A percentile compares a stretch with the other conserved stretches of the same genome.
Conservation (phyloP, 1,140 invertebrate genomes). For the Muscidifurax raptorellus region DNA sequence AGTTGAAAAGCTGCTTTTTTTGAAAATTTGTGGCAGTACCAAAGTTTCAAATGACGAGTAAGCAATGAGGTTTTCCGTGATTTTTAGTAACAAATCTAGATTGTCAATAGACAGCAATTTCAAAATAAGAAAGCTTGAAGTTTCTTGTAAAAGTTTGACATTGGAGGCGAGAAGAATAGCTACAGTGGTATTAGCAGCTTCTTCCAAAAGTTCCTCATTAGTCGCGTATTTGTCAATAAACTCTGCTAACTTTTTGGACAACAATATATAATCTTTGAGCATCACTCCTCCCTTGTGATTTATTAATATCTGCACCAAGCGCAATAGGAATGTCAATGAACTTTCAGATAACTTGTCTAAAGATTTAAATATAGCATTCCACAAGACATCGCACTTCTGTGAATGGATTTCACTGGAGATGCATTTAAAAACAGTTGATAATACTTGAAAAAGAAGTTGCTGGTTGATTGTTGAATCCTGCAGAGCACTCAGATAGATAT, state of each 20-base stretch:
- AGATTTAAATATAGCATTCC: conserved; percentile 71
- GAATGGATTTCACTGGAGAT: conserved; percentile 77
- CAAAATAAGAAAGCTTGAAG: conserved; percentile 79
- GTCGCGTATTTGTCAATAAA: conserved; percentile 66
- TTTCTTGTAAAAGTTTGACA: conserved; percentile 81
- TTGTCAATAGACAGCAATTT: conserved; percentile 78
- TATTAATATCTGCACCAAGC: conserved; percentile 78
- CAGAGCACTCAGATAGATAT: conserved; percentile 79
- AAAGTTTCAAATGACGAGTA: conserved; percentile 84
- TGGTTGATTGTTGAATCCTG: conserved; percentile 75
- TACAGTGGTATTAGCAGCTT: conserved; percentile 77
- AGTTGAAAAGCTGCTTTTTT: conserved; percentile 76
- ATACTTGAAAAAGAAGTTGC: conserved; percentile 79
- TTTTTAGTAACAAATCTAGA: conserved; percentile 77
- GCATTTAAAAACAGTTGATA: conserved; percentile 78
- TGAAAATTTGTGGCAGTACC: conserved; percentile 82
- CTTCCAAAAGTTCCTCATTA: conserved; percentile 74
- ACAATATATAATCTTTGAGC: conserved; percentile 76
- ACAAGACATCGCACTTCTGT: conserved; percentile 79
- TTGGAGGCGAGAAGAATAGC: conserved; percentile 79
- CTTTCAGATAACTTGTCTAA: conserved; percentile 60
- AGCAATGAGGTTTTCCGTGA: conserved; percentile 80
- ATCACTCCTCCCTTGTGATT: conserved; percentile 80
- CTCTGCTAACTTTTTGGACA: conserved; percentile 77
- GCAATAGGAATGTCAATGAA: conserved; percentile 74